Percentiles rank a stretch among this genome's conserved stretches.
Conservation (phyloP, 2,797 vertebrate species). For the Aplochiton taeniatus region DNA sequence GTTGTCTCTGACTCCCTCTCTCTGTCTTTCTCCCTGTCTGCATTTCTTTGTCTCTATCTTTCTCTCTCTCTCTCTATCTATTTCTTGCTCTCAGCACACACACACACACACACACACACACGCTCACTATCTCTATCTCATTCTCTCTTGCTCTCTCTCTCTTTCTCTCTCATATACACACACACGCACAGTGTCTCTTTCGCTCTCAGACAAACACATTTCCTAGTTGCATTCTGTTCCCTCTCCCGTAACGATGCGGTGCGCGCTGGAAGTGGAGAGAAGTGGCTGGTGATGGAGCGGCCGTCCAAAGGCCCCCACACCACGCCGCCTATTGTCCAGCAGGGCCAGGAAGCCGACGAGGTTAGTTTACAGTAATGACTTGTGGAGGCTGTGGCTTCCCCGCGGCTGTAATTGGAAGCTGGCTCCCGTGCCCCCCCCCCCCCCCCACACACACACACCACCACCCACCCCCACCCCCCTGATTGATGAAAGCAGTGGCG, state of each 20-base stretch:
- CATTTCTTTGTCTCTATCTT: slow-evolving; percentile 25
- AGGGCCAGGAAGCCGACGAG: slow-evolving; percentile 62
- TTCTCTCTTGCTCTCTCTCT: slow-evolving; percentile 6
- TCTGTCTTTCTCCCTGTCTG: too few relatives aligned
- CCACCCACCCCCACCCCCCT: too few relatives aligned
- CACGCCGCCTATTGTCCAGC: slow-evolving; percentile 55
- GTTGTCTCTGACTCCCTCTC: too few relatives aligned
- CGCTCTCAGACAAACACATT: neutral
- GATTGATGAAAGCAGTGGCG: too few relatives aligned
- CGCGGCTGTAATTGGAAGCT: slow-evolving; percentile 68
- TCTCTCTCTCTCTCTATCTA: too few relatives aligned
- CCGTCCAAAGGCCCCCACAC: slow-evolving; percentile 70
- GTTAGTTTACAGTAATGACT: slow-evolving; percentile 68
- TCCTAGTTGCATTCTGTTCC: neutral
- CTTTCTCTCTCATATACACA: neutral
- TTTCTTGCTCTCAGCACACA: slow-evolving; percentile 21
- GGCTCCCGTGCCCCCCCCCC: slow-evolving; percentile 42
- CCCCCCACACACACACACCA: slow-evolving; percentile 17
- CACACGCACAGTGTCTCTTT: slow-evolving; percentile 1
- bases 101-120: neutral
- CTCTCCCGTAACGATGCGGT: slow-evolving; percentile 54
- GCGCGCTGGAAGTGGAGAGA: slow-evolving; percentile 48
- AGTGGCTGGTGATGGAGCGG: slow-evolving; percentile 60
- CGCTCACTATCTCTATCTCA: slow-evolving; percentile 5
- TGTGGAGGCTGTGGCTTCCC: slow-evolving; percentile 59